phyloP scores from a whole-genome alignment of 2,797 vertebrate species.

The Protonibea diacanthus region DNA sequence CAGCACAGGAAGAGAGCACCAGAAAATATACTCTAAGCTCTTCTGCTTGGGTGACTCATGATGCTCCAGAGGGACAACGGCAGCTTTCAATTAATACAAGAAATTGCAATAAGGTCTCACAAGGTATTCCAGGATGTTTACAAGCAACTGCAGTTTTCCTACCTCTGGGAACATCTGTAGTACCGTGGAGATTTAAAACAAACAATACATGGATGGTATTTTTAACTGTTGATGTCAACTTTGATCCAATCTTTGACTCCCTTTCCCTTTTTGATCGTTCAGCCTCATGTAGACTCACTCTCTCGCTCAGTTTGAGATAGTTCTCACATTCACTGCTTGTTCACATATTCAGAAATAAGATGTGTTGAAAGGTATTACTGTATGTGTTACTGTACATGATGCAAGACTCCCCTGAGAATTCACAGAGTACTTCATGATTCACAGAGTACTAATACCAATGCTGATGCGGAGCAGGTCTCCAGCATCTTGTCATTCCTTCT shows the following conservation, averaged over 20 bases:
- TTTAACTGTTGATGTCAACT: constrained; percentile 5
- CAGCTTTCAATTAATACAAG: constrained; percentile 61
- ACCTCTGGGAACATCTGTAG: constrained; percentile 29
- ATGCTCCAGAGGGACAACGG: constrained; percentile 47
- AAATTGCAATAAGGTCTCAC: constrained; percentile 38
- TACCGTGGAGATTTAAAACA: not conserved
- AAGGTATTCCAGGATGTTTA: constrained; percentile 47
- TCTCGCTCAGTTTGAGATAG: not conserved
- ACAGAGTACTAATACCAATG: not conserved
- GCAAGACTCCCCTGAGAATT: constrained; percentile 1
- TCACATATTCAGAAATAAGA: constrained; percentile 5
- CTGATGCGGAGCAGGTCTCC: not conserved
- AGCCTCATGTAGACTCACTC: not conserved
- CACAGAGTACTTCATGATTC: not conserved
- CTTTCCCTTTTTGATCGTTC: not conserved
- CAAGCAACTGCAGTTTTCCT: constrained; percentile 10
- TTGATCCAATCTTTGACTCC: not conserved
- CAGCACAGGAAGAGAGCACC: constrained; percentile 12
- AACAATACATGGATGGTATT: constrained; percentile 2
- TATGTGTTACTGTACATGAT: not conserved
- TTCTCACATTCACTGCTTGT: not conserved
- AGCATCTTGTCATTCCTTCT: not conserved
- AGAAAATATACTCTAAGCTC: constrained; percentile 30
- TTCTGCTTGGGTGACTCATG: constrained; percentile 53
- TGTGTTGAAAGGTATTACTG: not conserved